Evolutionary conservation across 2,888 invertebrate species (phyloP).

Genomic region (Amiota communis): DNA sequence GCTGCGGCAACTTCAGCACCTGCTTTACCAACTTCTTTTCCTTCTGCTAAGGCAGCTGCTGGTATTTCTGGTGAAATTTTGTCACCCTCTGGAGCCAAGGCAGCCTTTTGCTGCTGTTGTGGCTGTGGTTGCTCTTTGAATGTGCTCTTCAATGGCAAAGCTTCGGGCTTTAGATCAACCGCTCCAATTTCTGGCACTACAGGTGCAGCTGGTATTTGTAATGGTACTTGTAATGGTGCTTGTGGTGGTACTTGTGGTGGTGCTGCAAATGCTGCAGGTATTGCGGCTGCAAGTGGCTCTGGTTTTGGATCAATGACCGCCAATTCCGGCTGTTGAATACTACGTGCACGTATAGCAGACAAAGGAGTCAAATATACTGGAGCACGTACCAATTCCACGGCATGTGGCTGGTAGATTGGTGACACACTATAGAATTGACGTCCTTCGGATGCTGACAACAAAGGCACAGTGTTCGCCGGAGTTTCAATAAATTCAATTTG

Average conservation of each 20-base stretch:
- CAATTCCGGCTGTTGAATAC: constrained; percentile 51
- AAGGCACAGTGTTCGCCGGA: constrained; percentile 59
- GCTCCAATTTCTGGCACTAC: constrained; percentile 15
- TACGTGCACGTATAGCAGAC: constrained; percentile 64
- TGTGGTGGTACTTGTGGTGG: constrained; percentile 31
- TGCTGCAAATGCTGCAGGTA: constrained; percentile 41
- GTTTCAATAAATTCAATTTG: constrained; percentile 57
- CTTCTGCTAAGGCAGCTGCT: neutral
- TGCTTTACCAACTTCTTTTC: constrained; percentile 18
- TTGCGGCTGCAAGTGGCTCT: constrained; percentile 31
- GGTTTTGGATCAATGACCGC: constrained; percentile 37
- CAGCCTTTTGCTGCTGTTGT: constrained; percentile 10
- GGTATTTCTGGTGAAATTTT: neutral
- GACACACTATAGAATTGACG: constrained; percentile 64
- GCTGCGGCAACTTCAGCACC: constrained; percentile 1
- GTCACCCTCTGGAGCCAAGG: constrained; percentile 14
- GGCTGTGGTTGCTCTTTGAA: constrained; percentile 26
- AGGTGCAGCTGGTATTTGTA: neutral
- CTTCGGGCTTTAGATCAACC: constrained; percentile 38
- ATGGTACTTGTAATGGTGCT: constrained; percentile 34
- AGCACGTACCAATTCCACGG: constrained; percentile 66
- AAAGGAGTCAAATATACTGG: constrained; percentile 62
- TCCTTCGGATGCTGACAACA: constrained; percentile 57
- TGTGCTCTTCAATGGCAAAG: constrained; percentile 35
- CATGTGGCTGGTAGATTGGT: constrained; percentile 62